Evolutionary conservation across 2,888 invertebrate species (phyloP).

Genomic region (Ferrisia virgata): DNA sequence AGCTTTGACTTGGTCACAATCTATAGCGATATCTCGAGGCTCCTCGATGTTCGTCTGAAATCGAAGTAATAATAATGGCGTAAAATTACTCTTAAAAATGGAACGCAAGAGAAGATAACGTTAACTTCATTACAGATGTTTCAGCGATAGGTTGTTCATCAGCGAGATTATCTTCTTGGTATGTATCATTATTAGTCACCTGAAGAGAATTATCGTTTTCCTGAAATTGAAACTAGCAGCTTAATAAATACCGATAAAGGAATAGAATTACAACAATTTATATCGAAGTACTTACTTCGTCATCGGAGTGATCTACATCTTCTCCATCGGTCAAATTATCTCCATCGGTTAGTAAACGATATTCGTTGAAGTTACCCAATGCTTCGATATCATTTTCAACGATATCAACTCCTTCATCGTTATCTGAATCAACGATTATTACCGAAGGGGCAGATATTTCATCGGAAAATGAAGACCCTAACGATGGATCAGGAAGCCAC

Average conservation of each 20-base stretch:
- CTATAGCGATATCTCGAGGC: constrained; percentile 33
- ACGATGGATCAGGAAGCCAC: constrained; percentile 19
- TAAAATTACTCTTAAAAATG: background rate
- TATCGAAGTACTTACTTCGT: constrained; percentile 26
- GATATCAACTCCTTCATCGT: constrained; percentile 5
- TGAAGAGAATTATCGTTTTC: background rate
- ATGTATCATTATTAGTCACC: background rate
- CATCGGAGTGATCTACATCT: background rate
- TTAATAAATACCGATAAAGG: too few species aligned
- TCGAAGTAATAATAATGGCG: background rate
- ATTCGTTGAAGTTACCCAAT: background rate
- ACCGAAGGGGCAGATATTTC: constrained; percentile 26
- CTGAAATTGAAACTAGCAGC: background rate
- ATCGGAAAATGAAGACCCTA: background rate
- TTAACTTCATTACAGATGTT: background rate
- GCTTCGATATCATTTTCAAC: background rate
- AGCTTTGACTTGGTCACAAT: constrained; percentile 60
- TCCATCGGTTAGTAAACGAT: constrained; percentile 9
- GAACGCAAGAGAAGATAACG: background rate
- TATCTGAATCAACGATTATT: constrained; percentile 28
- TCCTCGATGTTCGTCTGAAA: background rate
- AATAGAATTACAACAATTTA: too few species aligned
- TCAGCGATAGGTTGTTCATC: background rate
- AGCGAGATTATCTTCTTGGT: background rate
- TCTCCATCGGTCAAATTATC: background rate